phyloP scores from a whole-genome alignment of 1,140 invertebrate genomes.

The Wiebesia pumilae region DNA sequence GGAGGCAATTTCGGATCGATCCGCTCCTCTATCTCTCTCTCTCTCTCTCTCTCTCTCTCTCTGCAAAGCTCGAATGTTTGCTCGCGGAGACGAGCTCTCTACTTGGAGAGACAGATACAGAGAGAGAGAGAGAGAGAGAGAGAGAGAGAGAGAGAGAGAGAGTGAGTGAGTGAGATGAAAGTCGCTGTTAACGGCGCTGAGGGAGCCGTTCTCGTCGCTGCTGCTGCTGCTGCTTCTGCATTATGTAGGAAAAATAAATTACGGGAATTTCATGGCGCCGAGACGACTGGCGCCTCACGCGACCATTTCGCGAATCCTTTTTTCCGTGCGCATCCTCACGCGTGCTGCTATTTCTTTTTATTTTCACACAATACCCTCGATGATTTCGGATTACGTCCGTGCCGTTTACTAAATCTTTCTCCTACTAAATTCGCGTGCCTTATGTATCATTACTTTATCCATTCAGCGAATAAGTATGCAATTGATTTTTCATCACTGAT shows the following conservation, averaged over 20 bases:
- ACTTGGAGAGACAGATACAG: not conserved
- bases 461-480: too few species aligned
- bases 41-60: not conserved
- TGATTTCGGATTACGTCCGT: not conserved
- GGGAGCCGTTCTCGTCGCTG: conserved; percentile 1
- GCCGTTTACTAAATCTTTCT: not conserved
- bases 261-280: conserved; percentile 63
- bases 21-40: not conserved
- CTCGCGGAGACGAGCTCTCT: not conserved
- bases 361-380: not conserved
- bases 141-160: not conserved
- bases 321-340: not conserved
- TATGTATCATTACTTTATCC: too few species aligned
- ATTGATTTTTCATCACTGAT: too few species aligned
- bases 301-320: not conserved
- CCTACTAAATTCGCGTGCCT: not conserved
- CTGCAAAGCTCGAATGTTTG: not conserved
- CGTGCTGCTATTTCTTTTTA: not conserved
- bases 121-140: not conserved
- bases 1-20: conserved; percentile 40
- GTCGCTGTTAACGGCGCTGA: not conserved
- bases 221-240: conserved; percentile 51
- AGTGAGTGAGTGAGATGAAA: conserved; percentile 20
- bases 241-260: conserved; percentile 67
- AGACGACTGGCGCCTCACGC: conserved; percentile 66